Evolutionary conservation across 2,888 invertebrate species (phyloP).

Genomic region (Drosophila meridiana): DNA sequence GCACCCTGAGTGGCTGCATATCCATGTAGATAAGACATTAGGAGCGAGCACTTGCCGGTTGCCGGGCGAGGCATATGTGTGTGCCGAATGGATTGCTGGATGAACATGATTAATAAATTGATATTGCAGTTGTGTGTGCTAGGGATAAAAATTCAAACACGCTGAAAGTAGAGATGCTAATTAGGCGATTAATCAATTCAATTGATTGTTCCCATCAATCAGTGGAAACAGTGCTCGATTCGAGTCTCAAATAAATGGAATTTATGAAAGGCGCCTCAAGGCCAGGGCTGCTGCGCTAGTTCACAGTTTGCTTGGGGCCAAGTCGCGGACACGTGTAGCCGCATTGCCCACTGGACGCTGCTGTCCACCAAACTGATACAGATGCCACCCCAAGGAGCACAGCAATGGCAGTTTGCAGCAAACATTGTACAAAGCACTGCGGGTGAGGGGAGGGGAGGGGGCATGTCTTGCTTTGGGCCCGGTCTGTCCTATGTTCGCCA

Average conservation of each 20-base stretch:
- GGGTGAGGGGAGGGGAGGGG: neutral
- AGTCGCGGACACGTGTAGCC: slow-evolving; percentile 40
- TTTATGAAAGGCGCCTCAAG: neutral
- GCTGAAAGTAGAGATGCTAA: neutral
- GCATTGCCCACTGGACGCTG: slow-evolving; percentile 61
- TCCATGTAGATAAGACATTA: slow-evolving; percentile 49
- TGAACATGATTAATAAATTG: neutral
- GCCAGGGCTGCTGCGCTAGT: neutral
- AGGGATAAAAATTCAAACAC: neutral
- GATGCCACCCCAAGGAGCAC: slow-evolving; percentile 76
- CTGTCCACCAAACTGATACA: slow-evolving; percentile 75
- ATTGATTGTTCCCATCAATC: slow-evolving; percentile 6
- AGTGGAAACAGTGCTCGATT: neutral
- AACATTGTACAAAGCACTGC: slow-evolving; percentile 14
- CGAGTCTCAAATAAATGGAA: neutral
- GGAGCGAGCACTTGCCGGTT: slow-evolving; percentile 26
- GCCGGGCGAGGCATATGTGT: neutral
- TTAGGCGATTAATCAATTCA: slow-evolving; percentile 17
- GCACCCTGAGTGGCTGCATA: slow-evolving; percentile 56
- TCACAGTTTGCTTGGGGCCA: neutral
- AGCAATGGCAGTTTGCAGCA: slow-evolving; percentile 60
- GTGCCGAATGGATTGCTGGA: neutral
- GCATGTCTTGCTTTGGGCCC: slow-evolving; percentile 19
- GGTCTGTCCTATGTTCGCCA: slow-evolving; percentile 42
- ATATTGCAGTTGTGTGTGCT: neutral